Conservation (phyloP, 2,113 vertebrate genomes). For the Oplegnathus fasciatus region DNA sequence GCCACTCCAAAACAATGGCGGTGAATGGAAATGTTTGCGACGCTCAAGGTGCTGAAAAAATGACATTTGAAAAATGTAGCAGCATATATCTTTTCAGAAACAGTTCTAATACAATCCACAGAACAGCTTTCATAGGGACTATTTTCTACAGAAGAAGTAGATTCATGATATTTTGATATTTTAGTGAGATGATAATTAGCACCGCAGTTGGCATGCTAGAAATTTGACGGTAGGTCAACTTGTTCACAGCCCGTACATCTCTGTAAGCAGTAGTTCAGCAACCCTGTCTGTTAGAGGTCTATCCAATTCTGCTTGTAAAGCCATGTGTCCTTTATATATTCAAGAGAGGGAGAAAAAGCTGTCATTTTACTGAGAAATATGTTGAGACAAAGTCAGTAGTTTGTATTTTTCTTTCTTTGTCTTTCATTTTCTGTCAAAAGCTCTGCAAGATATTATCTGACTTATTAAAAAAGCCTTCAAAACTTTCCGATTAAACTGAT, state of each 20-base stretch:
- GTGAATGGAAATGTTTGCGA: not conserved
- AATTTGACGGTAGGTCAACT: not conserved
- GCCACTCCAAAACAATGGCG: not conserved
- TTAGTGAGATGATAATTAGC: not conserved
- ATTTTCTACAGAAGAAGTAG: not conserved
- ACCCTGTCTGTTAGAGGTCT: not conserved
- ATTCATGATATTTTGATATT: not conserved
- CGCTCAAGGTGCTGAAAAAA: not conserved
- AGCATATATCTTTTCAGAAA: not conserved
- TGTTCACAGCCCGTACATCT: not conserved
- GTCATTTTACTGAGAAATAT: not conserved
- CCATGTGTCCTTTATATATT: not conserved
- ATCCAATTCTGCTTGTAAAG: not conserved
- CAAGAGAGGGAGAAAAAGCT: not conserved
- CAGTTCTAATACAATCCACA: not conserved
- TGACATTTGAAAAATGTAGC: not conserved
- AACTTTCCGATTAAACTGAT: not conserved
- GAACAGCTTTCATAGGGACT: not conserved
- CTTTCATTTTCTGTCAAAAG: not conserved
- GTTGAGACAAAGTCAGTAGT: not conserved
- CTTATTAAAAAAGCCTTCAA: not conserved
- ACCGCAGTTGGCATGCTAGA: not conserved
- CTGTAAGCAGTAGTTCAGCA: slow-evolving; percentile 9
- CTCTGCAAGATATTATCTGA: not conserved
- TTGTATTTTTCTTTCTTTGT: not conserved